Evolutionary conservation across 2,113 vertebrate species (phyloP).

Genomic region (Silurus glanis): DNA sequence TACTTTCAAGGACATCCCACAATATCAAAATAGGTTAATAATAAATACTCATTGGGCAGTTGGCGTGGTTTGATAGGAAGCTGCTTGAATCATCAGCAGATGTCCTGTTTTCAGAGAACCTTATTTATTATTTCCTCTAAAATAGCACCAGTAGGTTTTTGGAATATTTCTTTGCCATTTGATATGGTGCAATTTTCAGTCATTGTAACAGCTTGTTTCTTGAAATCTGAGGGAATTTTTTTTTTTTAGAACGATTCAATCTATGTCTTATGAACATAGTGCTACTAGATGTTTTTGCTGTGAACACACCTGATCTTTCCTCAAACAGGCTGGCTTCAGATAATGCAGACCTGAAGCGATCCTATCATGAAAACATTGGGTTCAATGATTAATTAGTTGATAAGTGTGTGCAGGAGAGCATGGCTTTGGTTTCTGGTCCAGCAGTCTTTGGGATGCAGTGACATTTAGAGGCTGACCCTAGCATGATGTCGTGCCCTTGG

Average conservation of each 20-base stretch:
- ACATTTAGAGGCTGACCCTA: background rate
- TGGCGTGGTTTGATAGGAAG: too few relatives aligned
- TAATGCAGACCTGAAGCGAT: background rate
- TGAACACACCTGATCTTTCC: background rate
- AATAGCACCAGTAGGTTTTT: too few relatives aligned
- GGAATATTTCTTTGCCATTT: too few relatives aligned
- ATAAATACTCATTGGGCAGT: too few relatives aligned
- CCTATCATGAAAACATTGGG: background rate
- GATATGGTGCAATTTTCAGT: background rate
- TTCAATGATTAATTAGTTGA: background rate
- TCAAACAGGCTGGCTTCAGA: conserved; percentile 8
- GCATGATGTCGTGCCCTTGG: background rate
- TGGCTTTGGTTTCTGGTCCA: background rate
- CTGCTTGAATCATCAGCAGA: too few relatives aligned
- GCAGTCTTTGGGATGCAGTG: background rate
- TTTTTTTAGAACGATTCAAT: too few relatives aligned
- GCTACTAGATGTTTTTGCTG: background rate
- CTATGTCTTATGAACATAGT: too few relatives aligned
- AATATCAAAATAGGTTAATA: too few relatives aligned
- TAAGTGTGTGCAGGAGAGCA: too few relatives aligned
- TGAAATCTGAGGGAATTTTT: background rate
- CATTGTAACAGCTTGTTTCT: background rate
- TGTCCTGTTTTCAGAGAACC: too few relatives aligned
- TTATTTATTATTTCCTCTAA: too few relatives aligned
- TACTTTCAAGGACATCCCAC: too few relatives aligned